Evolutionary conservation across 2,888 invertebrate species (phyloP), one percentile per base, ranked within the genome.

Genomic region (Cheilosia grossa): DNA sequence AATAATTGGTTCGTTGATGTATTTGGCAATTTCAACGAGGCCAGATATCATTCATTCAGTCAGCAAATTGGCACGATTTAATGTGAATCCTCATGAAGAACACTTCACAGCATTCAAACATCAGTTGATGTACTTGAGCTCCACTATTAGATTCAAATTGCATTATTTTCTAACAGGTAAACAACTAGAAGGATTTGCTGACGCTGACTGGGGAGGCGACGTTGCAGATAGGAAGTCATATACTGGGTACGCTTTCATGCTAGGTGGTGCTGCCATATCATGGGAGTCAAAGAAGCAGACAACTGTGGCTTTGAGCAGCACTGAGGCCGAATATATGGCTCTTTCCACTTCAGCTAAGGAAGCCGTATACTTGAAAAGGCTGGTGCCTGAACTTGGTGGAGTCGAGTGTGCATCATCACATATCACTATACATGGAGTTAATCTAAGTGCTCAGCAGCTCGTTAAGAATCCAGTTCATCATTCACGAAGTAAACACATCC

Each of bases 191-290:
- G 58, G 77, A 6, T 86, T 59, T 64, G 70, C 54, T 15, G 87
- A 87, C 66, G 73, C 87, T 4, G 87, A 87, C 6, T 87, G 87
- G 87, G 87, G 59, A n/a, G 80, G 80, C 24, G 72, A 79, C 47
- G 9, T n/a, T 4, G 27, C 17, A 10, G 82, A 87, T 30, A 54
- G 85, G 80, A 2, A 79, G 73, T 58, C 87, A 87, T 21, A 79
- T 86, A 17, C 51, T 37, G 17, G 58, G 69, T 10, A 67, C 83
- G 51, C 78, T 77, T 1, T 70, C 86, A 10, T 77, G 27, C 19
- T 75, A 1, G 75, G 59, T 10, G 75, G 73, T 30, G 27, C 74
- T 19, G 79, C 69, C 4, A 27, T 86, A 15, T 54, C 85, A 4
- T 86, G 81, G 69, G 77, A 86, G 21, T 72, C 67, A 2, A 79